These are phyloP conservation scores for Lathronympha strigana DNA, from an alignment of 2,888 invertebrate species.

Conservation along the genomic window DNA sequence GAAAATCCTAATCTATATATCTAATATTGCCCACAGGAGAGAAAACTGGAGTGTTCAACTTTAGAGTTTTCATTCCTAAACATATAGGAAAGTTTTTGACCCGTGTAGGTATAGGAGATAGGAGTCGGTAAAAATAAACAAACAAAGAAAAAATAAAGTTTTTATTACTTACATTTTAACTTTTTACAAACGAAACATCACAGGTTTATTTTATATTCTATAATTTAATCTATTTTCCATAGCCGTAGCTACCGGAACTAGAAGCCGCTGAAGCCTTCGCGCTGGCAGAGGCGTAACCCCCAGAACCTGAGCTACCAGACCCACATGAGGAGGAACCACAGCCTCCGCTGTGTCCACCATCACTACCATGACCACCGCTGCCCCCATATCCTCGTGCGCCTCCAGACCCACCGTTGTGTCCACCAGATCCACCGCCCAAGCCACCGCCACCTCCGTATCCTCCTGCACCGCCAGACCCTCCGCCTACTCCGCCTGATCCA, in stretches of 20 bases:
- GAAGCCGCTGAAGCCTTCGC: slow-evolving; percentile 65
- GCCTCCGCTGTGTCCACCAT: slow-evolving; percentile 41
- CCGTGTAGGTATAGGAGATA: not conserved
- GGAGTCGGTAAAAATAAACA: not conserved
- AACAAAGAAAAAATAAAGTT: slow-evolving; percentile 12
- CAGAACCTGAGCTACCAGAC: slow-evolving; percentile 53
- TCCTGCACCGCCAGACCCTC: slow-evolving; percentile 20
- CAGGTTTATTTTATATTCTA: slow-evolving; percentile 39
- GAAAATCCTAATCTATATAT: no score
- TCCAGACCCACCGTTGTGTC: slow-evolving; percentile 36
- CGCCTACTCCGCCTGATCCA: slow-evolving; percentile 49
- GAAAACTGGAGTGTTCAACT: no score
- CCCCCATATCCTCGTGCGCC: slow-evolving; percentile 44
- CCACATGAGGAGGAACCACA: slow-evolving; percentile 52
- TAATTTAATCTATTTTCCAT: slow-evolving; percentile 38
- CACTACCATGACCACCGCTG: slow-evolving; percentile 38
- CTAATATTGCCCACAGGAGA: no score
- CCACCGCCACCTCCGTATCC: not conserved
- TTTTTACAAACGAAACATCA: slow-evolving; percentile 28
- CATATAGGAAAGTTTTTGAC: not conserved
- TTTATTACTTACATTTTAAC: slow-evolving; percentile 9
- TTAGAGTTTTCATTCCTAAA: no score
- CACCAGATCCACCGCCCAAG: slow-evolving; percentile 5
- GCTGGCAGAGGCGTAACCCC: slow-evolving; percentile 56
- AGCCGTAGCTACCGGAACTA: slow-evolving; percentile 63